Evolutionary conservation across 2,113 vertebrate genomes (phyloP), one percentile per base, ranked within the genome.

Genomic region (Aegotheles bennettii): DNA sequence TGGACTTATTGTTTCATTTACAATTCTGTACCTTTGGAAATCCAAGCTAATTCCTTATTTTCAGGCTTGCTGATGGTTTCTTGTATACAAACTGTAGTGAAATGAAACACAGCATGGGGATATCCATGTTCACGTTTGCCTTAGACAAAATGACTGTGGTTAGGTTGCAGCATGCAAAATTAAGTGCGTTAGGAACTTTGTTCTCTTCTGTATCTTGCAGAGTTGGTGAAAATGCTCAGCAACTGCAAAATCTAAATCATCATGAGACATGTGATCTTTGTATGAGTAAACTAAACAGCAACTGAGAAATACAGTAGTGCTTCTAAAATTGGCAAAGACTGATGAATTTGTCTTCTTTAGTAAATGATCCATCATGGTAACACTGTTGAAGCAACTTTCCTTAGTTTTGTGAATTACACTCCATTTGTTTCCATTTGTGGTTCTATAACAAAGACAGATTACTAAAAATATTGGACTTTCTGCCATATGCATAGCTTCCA

Each of bases 391-490:
- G 26, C 31, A 88, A 65, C 63, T 84, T 93, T 64, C 40, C 56
- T 42, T 33, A 28, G 16, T 69, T 93, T 59, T 59, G 23, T 74
- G 83, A 77, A 77, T 84, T 60, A 80, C 47, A 36, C 26, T 24
- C 45, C 4, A 11, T 78, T 92, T 91, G 68, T 64, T 86, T 86
- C 79, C 83, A 93, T 87, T 78, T 86, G 54, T 64, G 43, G 24
- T 63, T 88, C 65, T 54, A 33, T 56, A 95, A 83, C 67, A 74
- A 88, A 86, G 63, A 87, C 18, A 65, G 42, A 90, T 77, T 80
- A 74, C 67, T 50, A 36, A 90, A 89, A 64, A 63, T 48, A 85
- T 16, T 91, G 68, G 51, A 43, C 54, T 80, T 91, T 74, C n/a
- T 76, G 92, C 79, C 71, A 48, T 42, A 74, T 13, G 7, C 54